These are phyloP conservation scores for Acrocyrtus sp. DNA, from an alignment of 2,888 invertebrate species.

Conservation along the genomic window DNA sequence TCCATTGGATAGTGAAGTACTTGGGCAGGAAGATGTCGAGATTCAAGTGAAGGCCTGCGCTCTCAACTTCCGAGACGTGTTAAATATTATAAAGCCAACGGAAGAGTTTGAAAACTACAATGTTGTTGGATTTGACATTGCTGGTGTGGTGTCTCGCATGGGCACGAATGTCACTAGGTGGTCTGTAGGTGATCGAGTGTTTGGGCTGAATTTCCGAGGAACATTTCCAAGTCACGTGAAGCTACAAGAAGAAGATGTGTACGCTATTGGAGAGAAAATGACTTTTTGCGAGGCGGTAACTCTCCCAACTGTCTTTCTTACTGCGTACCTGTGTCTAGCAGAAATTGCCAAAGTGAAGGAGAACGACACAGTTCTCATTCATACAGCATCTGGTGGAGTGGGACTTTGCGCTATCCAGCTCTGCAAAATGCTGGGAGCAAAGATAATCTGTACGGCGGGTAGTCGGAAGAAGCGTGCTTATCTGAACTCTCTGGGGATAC, in stretches of 20 bases:
- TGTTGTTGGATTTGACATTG: slow-evolving; percentile 35
- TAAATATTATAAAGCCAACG: slow-evolving; percentile 35
- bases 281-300: slow-evolving; percentile 23
- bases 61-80: slow-evolving; percentile 41
- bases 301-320: slow-evolving; percentile 27
- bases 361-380: slow-evolving; percentile 23
- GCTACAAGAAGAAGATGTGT: not conserved
- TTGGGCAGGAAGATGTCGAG: slow-evolving; percentile 29
- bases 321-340: slow-evolving; percentile 21
- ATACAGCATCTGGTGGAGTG: slow-evolving; percentile 47
- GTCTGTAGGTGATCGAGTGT: slow-evolving; percentile 31
- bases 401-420: slow-evolving; percentile 29
- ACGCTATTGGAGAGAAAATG: not conserved
- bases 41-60: slow-evolving; percentile 38
- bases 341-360: slow-evolving; percentile 19
- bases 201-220: not conserved
- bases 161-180: slow-evolving; percentile 10
- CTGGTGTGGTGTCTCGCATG: slow-evolving; percentile 29
- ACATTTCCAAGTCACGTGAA: slow-evolving; percentile 18
- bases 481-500: slow-evolving; percentile 21
- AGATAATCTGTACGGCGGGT: slow-evolving; percentile 37
- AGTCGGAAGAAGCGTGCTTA: slow-evolving; percentile 22
- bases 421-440: slow-evolving; percentile 8
- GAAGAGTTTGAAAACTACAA: slow-evolving; percentile 29
- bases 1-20: not conserved